Base-by-base conservation (phyloP, 2,797 vertebrate genomes). In the Apogon hyalosoma region DNA sequence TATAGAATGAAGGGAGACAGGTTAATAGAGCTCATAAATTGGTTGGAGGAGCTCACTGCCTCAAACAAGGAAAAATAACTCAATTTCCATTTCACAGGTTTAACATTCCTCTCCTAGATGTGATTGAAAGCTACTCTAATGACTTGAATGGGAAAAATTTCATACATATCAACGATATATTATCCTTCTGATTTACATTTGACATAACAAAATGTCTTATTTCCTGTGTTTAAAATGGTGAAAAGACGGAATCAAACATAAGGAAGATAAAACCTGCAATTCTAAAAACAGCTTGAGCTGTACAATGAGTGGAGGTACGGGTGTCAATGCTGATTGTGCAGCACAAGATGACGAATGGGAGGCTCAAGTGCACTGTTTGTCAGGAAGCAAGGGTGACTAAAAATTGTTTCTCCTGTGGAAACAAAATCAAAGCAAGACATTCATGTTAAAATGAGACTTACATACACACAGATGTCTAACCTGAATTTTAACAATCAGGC, bases 11-110 rank as follows among this genome's bases (percentile, higher is more conserved):
- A 38, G 42, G 43, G 15, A 43, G 56, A 47, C 56, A 59, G 42
- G 56, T 59, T 59, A 59, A 59, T 59, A 18, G 56, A 36, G 56
- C 42, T 43, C 18, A 59, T 59, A 59, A 59, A 59, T 43, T 38
- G 56, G 56, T 31, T 12, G 42, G 48, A 43, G 46, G 56, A 46
- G 21, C 14, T 39, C 11, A 7, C n/a, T 7, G 15, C 51, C 46
- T 51, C 7, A 15, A 57, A 45, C 50, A 9, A 45, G n/a, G 14
- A 6, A n/a, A 31, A 52, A 41, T 43, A 63, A 52, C 24, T 42
- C 24, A 36, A 63, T 63, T 52, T 33, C 16, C 28, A 54, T 45
- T 63, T 45, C 12, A 7, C 19, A 6, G n/a, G 40, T 57, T 43
- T 19, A 43, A 8, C 43, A 18, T 54, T 18, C 19, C 15, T 6